phyloP scores from a whole-genome alignment of 1,140 invertebrate species.

The Harpegnathos saltator region DNA sequence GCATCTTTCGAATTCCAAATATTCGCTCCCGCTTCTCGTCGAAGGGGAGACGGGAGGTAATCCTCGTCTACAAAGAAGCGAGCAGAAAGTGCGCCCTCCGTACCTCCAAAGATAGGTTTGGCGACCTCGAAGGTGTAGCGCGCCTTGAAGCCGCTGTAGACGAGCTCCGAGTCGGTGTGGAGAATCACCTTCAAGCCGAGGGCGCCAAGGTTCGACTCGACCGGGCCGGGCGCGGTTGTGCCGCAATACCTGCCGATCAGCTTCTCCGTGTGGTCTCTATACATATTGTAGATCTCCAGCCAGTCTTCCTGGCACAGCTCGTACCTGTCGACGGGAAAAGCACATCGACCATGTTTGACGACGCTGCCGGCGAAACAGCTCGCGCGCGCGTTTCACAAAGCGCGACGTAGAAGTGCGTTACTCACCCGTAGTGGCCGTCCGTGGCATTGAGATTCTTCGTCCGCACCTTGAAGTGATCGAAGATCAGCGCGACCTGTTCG shows the following conservation, averaged over 20 bases:
- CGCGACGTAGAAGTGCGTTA: not conserved
- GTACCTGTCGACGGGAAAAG: conserved; percentile 82
- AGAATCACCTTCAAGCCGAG: conserved; percentile 93
- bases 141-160: conserved; percentile 96
- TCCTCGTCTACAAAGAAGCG: too few relatives aligned
- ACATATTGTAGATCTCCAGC: conserved; percentile 96
- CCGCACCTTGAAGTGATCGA: conserved; percentile 96
- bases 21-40: too few relatives aligned
- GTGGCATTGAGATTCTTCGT: conserved; percentile 88
- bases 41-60: too few relatives aligned
- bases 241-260: conserved; percentile 95
- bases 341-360: not conserved
- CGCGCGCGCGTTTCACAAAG: too few relatives aligned
- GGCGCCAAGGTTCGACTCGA: conserved; percentile 95
- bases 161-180: conserved; percentile 93
- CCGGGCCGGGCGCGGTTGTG: conserved; percentile 93
- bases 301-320: conserved; percentile 95
- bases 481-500: conserved; percentile 96
- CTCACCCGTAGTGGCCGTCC: conserved; percentile 87
- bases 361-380: too few relatives aligned
- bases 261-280: conserved; percentile 91
- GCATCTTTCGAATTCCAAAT: too few relatives aligned
- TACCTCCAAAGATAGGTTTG: conserved; percentile 94
- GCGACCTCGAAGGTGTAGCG: conserved; percentile 95
- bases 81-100: too few relatives aligned